phyloP scores from a whole-genome alignment of 2,113 vertebrate species.

The Campylomormyrus numenius region DNA sequence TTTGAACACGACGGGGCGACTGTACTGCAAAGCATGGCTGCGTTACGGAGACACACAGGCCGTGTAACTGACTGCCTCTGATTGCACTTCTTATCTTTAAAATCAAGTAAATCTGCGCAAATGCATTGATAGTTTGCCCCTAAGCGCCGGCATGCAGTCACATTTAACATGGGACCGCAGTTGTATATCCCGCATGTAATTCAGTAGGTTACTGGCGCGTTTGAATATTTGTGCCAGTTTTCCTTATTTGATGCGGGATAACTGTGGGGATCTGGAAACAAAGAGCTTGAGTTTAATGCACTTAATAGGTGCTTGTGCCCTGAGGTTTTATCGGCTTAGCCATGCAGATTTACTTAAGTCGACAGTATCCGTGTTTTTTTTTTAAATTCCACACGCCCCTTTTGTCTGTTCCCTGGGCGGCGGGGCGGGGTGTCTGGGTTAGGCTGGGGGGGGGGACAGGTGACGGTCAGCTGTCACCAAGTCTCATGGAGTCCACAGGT shows the following conservation, averaged over 20 bases:
- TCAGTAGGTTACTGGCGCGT: background rate
- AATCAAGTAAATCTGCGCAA: background rate
- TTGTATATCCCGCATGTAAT: background rate
- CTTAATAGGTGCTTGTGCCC: slow-evolving; percentile 39
- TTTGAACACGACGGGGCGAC: background rate
- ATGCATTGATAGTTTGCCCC: background rate
- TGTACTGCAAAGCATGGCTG: background rate
- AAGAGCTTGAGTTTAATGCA: slow-evolving; percentile 49
- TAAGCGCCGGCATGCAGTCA: background rate
- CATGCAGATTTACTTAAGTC: slow-evolving; percentile 41
- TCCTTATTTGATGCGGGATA: background rate
- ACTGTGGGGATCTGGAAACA: slow-evolving; percentile 49
- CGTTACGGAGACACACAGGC: background rate
- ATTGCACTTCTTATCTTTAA: background rate
- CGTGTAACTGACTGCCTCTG: background rate
- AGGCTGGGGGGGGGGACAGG: background rate
- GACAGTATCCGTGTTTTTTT: background rate
- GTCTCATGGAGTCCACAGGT: background rate
- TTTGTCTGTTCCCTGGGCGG: slow-evolving; percentile 46
- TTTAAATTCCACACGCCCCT: slow-evolving; percentile 20
- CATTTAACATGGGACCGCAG: background rate
- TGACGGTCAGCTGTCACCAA: slow-evolving; percentile 2
- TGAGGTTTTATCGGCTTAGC: slow-evolving; percentile 55
- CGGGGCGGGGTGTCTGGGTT: background rate
- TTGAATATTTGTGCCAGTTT: background rate